Evolutionary conservation across 2,888 invertebrate species (phyloP).

Genomic region (Tryphoninae sp.): DNA sequence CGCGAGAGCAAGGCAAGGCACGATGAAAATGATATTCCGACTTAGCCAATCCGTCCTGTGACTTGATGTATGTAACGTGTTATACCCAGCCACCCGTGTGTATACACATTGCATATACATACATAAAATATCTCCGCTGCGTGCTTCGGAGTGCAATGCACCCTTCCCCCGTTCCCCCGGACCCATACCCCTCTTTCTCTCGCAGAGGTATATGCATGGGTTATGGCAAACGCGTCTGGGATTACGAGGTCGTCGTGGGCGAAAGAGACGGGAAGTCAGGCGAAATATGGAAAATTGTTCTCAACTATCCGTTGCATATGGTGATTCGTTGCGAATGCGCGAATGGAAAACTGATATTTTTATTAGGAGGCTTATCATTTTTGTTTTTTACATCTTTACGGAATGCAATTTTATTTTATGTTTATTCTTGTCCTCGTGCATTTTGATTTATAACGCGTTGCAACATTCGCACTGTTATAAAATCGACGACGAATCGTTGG

Average conservation of each 20-base stretch:
- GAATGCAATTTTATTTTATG: not conserved
- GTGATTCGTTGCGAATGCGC: constrained; percentile 22
- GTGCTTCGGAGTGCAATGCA: constrained; percentile 44
- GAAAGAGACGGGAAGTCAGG: constrained; percentile 18
- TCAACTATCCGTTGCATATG: constrained; percentile 45
- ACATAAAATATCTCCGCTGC: constrained; percentile 35
- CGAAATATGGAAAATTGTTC: constrained; percentile 51
- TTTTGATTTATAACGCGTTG: not conserved
- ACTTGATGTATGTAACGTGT: constrained; percentile 26
- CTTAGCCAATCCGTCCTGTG: constrained; percentile 51
- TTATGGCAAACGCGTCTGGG: constrained; percentile 57
- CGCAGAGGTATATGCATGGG: not conserved
- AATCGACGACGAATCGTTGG: no score
- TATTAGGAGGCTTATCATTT: not conserved
- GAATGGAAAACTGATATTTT: constrained; percentile 25
- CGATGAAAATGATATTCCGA: constrained; percentile 57
- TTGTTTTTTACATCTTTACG: not conserved
- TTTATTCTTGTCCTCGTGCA: not conserved
- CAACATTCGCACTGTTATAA: no score
- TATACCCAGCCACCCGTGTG: not conserved
- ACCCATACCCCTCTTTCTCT: not conserved
- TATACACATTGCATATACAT: not conserved
- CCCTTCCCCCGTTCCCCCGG: not conserved
- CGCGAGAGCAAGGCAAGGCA: not conserved
- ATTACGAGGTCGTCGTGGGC: constrained; percentile 48